These are phyloP conservation scores for Smithornis capensis DNA, from an alignment of 2,113 vertebrate genomes.

Conservation along the genomic window DNA sequence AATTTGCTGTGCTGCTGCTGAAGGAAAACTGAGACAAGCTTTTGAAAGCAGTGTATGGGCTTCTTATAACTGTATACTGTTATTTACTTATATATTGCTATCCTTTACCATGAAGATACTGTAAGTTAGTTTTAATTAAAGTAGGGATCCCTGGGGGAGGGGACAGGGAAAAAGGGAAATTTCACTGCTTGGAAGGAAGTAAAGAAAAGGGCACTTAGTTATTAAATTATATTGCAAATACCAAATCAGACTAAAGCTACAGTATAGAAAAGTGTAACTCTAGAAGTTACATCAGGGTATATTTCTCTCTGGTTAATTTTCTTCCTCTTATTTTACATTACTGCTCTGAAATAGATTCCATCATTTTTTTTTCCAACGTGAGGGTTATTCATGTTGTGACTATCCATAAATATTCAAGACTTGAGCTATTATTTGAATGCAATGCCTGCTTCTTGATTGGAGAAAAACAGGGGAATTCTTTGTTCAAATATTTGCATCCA, in stretches of 20 bases:
- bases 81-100: not conserved
- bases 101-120: not conserved
- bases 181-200: not conserved
- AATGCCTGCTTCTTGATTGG: not conserved
- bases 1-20: not conserved
- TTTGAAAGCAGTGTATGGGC: not conserved
- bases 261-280: not conserved
- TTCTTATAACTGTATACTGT: not conserved
- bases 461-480: not conserved
- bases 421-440: not conserved
- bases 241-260: not conserved
- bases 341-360: not conserved
- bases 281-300: not conserved
- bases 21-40: not conserved
- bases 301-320: not conserved
- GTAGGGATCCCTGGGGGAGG: not conserved
- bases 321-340: not conserved
- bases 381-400: not conserved
- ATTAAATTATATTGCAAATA: not conserved
- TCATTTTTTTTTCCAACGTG: not conserved
- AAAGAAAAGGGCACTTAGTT: not conserved
- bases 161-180: not conserved
- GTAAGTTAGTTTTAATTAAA: not conserved
- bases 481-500: not conserved
- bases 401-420: not conserved